A percentile compares a stretch with the other conserved stretches of the same genome.
Evolutionary conservation across 2,888 invertebrate genomes (phyloP).

Genomic region (Oscheius sp.): DNA sequence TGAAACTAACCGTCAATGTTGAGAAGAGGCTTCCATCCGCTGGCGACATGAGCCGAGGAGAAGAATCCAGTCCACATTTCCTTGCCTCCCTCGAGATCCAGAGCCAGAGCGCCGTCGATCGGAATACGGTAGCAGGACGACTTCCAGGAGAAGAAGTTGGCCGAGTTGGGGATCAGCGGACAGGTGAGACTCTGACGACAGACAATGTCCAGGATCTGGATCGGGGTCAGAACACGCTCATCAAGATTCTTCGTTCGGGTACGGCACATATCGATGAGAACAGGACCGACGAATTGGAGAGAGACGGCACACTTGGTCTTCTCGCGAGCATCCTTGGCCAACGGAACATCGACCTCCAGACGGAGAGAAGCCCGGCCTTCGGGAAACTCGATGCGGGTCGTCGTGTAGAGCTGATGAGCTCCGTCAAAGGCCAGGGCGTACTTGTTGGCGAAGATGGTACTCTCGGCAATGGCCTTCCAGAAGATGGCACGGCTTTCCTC

Average conservation of each 20-base stretch:
- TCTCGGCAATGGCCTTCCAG: slow-evolving; percentile 65
- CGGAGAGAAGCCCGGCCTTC: slow-evolving; percentile 53
- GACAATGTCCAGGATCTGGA: slow-evolving; percentile 74
- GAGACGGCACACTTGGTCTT: slow-evolving; percentile 61
- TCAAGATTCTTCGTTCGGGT: slow-evolving; percentile 62
- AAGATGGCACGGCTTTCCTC: slow-evolving; percentile 69
- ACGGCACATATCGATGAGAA: slow-evolving; percentile 62
- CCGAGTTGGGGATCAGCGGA: slow-evolving; percentile 61
- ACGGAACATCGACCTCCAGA: slow-evolving; percentile 58
- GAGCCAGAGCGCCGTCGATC: slow-evolving; percentile 51
- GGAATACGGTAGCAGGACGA: slow-evolving; percentile 62
- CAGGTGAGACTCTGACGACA: slow-evolving; percentile 69
- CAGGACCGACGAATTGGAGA: slow-evolving; percentile 63
- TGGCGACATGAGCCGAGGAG: slow-evolving; percentile 66
- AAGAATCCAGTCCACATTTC: slow-evolving; percentile 73
- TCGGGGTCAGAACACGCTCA: slow-evolving; percentile 67
- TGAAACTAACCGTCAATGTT: slow-evolving; percentile 61
- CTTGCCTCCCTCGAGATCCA: slow-evolving; percentile 70
- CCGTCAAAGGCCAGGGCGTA: slow-evolving; percentile 70
- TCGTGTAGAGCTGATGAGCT: slow-evolving; percentile 64
- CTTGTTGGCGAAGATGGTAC: slow-evolving; percentile 63
- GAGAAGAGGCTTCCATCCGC: slow-evolving; percentile 60
- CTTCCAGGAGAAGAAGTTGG: slow-evolving; percentile 68
- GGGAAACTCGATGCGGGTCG: slow-evolving; percentile 57
- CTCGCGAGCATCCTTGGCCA: slow-evolving; percentile 63